phyloP scores from a whole-genome alignment of 1,140 invertebrate genomes.

The Sarcophaga peregrina region DNA sequence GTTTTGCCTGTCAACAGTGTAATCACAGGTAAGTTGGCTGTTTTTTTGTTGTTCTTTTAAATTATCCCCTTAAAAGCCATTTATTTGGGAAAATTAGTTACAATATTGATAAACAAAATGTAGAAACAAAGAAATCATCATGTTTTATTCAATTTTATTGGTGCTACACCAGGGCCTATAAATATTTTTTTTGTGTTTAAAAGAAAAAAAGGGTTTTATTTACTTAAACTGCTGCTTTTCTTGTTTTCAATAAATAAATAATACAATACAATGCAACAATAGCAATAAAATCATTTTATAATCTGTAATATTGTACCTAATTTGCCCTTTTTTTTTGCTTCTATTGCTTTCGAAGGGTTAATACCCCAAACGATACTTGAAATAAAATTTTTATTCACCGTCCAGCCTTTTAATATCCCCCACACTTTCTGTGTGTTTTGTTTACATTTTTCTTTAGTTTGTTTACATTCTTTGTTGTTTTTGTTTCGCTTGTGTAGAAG shows the following conservation, averaged over 20 bases:
- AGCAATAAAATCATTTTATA: slow-evolving; percentile 6
- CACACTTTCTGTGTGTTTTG: background rate
- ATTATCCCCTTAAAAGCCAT: slow-evolving; percentile 2
- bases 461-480: slow-evolving; percentile 3
- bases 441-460: background rate
- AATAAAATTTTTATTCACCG: background rate
- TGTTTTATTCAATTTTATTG: slow-evolving; percentile 37
- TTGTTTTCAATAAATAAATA: background rate
- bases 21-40: slow-evolving; percentile 86
- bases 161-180: background rate
- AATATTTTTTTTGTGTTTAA: no score
- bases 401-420: background rate
- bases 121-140: background rate
- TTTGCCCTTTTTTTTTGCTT: background rate
- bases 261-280: background rate
- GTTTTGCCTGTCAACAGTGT: slow-evolving; percentile 98
- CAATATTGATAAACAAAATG: background rate
- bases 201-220: slow-evolving; percentile 13
- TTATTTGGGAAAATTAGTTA: background rate
- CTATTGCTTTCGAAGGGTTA: slow-evolving; percentile 4
- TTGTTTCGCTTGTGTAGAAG: background rate
- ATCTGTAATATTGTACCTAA: background rate
- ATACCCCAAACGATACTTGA: slow-evolving; percentile 38
- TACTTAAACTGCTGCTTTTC: background rate
- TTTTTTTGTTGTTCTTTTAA: background rate